Base-by-base conservation (phyloP, 2,113 vertebrate genomes). In the Paramisgurnus dabryanus region DNA sequence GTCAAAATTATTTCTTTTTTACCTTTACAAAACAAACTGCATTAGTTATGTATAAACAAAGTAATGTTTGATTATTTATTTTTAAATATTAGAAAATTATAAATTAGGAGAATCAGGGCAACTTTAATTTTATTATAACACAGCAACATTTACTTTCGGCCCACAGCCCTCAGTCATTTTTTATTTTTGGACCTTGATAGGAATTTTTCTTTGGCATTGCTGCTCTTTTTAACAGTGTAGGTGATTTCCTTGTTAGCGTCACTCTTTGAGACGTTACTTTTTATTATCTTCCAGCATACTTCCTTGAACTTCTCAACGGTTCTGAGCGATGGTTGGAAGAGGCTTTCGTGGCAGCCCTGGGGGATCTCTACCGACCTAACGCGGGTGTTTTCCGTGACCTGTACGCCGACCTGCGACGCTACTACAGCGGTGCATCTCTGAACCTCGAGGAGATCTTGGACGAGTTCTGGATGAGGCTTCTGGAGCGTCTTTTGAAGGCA, bases 371-470 rank as follows among this genome's bases (percentile, higher is more conserved):
- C 78, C 61, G 69, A 0, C 93, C 95, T 69, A 96, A 94, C 0
- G 63, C 83, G 5, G 92, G 90, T 40, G 89, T 96, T 80, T 95
- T 98, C 90, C 89, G 93, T 41, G 96, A 98, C 79, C 93, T 99
- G 76, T 99, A 96, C 81, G 40, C 83, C 0, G 96, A 99, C 67
- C 89, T 99, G 82, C 95, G 87, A 7, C 91, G 89, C 79, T 98
- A 98, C 87, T 96, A 95, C 89, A 89, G 93, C 0, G 95, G 96
- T 7, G 90, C 94, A 85, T 93, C 90, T 69, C 85, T 97, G 85
- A 98, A 98, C 89, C 87, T 98, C 87, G 96, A 98, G 73, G 98
- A 98, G 80, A 92, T 92, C 0, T 93, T 98, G 83, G 95, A 95
- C 0, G 98, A 99, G 47, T 99, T 99, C 93, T 99, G 98, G 97